Evolutionary conservation across 2,797 vertebrate species (phyloP), one percentile per base, ranked within the genome.

Genomic region (Epinephelus malabaricus): DNA sequence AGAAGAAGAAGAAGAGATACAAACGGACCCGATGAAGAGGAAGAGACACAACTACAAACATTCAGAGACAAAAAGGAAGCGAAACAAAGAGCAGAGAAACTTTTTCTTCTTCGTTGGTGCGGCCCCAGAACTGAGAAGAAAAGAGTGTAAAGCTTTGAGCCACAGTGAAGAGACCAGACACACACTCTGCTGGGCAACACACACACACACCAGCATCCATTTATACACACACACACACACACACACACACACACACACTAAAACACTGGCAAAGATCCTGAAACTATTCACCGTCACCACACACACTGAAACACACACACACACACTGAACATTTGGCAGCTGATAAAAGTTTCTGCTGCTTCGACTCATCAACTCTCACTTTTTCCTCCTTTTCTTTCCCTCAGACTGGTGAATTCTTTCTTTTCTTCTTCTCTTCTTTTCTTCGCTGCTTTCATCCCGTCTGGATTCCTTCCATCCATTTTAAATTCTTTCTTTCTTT

Each of bases 301-400:
- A 34, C 34, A 25, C 49, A 50, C 34, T 69, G 38, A 73, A 34
- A 53, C 43, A 53, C 77, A 23, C 47, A 49, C 47, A 19, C 62
- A 63, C 70, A 74, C 53, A n/a, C 25, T 10, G 9, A 40, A 34
- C 79, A 79, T 81, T 78, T 92, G 92, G 92, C 90, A 90, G 83
- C 73, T 78, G 89, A 93, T 92, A 78, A 92, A 93, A 88, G 87
- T 86, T 34, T 34, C 34, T 34, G 34, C 73, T 17, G 45, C 77
- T 89, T 59, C 76, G 65, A 83, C 76, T 86, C 87, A 69, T 81
- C 88, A 81, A 81, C 86, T 50, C 79, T 50, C 47, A 9, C 34
- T 8, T 84, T 64, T 53, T 25, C 23, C 49, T 72, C 30, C n/a
- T 43, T 27, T 53, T 38, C 21, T 27, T 9, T 12, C 47, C 25